These are phyloP conservation scores for Typhlichthys subterraneus DNA, from an alignment of 2,797 vertebrate genomes.

Conservation along the genomic window DNA sequence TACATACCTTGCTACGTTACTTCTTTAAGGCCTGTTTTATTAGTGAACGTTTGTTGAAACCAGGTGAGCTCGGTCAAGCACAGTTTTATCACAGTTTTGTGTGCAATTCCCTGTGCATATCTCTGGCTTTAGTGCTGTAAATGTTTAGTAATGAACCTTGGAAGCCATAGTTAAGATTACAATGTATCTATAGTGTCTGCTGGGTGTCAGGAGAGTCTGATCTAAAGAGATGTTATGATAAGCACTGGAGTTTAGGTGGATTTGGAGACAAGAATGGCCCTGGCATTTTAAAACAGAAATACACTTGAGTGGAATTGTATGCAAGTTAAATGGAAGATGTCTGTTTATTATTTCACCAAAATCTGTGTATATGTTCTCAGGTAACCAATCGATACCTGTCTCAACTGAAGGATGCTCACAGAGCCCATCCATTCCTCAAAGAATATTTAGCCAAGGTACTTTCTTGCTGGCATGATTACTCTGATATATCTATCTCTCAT, in stretches of 20 bases:
- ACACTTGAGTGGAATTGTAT: slow-evolving; percentile 1
- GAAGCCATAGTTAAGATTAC: slow-evolving; percentile 63
- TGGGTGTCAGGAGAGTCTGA: slow-evolving; percentile 27
- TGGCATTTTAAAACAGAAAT: background rate
- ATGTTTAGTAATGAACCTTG: slow-evolving; percentile 20
- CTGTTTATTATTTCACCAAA: background rate
- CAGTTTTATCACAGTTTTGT: slow-evolving; percentile 1
- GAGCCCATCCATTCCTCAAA: slow-evolving; percentile 89
- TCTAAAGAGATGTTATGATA: slow-evolving; percentile 31
- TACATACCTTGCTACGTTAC: too few relatives aligned
- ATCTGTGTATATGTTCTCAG: slow-evolving; percentile 62
- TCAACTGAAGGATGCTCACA: slow-evolving; percentile 93
- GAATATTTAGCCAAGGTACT: slow-evolving; percentile 93
- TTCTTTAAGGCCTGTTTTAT: too few relatives aligned
- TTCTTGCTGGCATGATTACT: background rate
- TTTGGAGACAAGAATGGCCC: background rate
- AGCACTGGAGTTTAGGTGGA: slow-evolving; percentile 16
- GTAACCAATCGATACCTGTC: slow-evolving; percentile 95
- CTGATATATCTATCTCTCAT: background rate
- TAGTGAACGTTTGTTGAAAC: slow-evolving; percentile 17
- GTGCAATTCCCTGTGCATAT: slow-evolving; percentile 26
- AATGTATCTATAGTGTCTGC: slow-evolving; percentile 32
- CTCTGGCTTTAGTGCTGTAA: slow-evolving; percentile 22
- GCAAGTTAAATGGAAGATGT: too few relatives aligned
- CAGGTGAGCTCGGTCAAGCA: slow-evolving; percentile 8